phyloP scores from a whole-genome alignment of 2,113 vertebrate species.

The Morone chrysops region DNA sequence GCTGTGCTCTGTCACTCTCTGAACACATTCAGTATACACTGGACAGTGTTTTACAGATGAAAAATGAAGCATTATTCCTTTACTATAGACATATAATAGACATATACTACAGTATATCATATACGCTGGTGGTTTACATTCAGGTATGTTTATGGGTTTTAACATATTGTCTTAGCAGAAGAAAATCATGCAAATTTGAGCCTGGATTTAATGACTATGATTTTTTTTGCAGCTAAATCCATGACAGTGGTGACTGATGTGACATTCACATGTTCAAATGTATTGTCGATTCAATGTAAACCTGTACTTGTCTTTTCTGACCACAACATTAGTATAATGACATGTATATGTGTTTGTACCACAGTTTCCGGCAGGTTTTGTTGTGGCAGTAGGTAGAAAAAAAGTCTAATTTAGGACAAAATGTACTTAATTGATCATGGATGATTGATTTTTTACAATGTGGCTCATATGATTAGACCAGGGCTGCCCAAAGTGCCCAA shows the following conservation, averaged over 20 bases:
- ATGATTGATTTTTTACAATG: constrained; percentile 5
- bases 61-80: constrained; percentile 47
- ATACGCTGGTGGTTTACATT: constrained; percentile 76
- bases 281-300: constrained; percentile 40
- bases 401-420: constrained; percentile 27
- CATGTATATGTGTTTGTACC: constrained; percentile 13
- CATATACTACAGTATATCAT: constrained; percentile 38
- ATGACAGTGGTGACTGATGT: constrained; percentile 1
- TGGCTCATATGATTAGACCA: neutral
- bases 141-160: constrained; percentile 50
- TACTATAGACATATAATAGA: constrained; percentile 48
- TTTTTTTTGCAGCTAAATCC: constrained; percentile 38
- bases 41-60: constrained; percentile 41
- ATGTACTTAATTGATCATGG: neutral
- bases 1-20: constrained; percentile 1
- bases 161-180: constrained; percentile 37
- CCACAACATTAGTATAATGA: constrained; percentile 4
- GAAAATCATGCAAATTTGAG: constrained; percentile 51
- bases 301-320: constrained; percentile 30
- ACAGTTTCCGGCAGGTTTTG: constrained; percentile 49
- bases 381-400: constrained; percentile 65
- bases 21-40: constrained; percentile 27
- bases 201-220: constrained; percentile 18
- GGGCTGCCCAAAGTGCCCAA: too few relatives aligned
- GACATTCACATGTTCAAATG: constrained; percentile 11